Percentiles rank a stretch among this genome's conserved stretches.
These are phyloP conservation scores for Fistularia commersonii DNA, from an alignment of 2,797 vertebrate genomes.

Conservation along the genomic window DNA sequence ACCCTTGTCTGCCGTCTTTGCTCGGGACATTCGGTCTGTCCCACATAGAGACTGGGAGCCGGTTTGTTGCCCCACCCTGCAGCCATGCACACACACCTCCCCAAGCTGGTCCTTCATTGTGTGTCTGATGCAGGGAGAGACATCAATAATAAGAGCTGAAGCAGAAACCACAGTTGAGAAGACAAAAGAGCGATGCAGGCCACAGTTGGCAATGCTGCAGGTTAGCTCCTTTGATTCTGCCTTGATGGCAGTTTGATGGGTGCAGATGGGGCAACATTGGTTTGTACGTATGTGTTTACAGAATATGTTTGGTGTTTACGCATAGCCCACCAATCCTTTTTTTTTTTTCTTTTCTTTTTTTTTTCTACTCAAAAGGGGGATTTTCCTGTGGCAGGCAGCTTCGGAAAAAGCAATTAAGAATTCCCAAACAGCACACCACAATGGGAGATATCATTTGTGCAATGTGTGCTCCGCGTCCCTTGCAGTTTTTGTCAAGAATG, in stretches of 20 bases:
- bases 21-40: constrained; percentile 20
- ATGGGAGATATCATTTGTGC: constrained; percentile 72
- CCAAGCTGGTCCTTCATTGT: constrained; percentile 45
- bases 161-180: constrained; percentile 66
- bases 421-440: constrained; percentile 76
- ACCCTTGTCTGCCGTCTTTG: constrained; percentile 41
- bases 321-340: constrained; percentile 57
- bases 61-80: constrained; percentile 53
- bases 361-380: constrained; percentile 66
- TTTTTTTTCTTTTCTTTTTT: too few relatives aligned
- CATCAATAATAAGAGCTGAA: constrained; percentile 68
- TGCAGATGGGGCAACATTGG: constrained; percentile 60
- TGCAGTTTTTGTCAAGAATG: constrained; percentile 62
- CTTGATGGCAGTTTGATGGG: constrained; percentile 70
- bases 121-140: constrained; percentile 56
- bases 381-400: constrained; percentile 75
- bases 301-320: constrained; percentile 65
- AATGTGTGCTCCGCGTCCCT: constrained; percentile 67
- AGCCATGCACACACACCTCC: constrained; percentile 52
- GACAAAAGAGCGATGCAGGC: constrained; percentile 54
- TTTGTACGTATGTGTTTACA: constrained; percentile 63
- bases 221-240: constrained; percentile 68
- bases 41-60: constrained; percentile 47
- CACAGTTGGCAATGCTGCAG: constrained; percentile 64
- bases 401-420: constrained; percentile 80